Evolutionary conservation across 2,113 vertebrate species (phyloP).

Genomic region (Vidua macroura): DNA sequence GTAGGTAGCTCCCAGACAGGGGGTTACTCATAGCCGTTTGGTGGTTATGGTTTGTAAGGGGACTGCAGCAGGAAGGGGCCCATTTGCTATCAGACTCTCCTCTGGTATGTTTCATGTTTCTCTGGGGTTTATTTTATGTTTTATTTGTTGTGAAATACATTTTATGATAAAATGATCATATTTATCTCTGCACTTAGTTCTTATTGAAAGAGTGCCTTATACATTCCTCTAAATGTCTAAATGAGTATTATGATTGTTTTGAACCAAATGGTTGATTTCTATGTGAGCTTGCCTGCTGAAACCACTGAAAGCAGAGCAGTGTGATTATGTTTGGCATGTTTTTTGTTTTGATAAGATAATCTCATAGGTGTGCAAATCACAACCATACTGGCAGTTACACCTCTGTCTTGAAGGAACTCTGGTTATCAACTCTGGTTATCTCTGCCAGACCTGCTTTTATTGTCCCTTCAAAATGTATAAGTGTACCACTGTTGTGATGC

Average conservation of each 20-base stretch:
- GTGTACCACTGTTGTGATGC: background rate
- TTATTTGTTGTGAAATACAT: background rate
- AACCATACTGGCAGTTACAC: background rate
- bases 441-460: background rate
- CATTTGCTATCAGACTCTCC: background rate
- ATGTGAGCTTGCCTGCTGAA: background rate
- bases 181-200: background rate
- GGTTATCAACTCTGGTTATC: background rate
- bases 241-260: background rate
- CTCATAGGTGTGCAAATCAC: background rate
- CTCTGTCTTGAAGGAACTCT: background rate
- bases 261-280: background rate
- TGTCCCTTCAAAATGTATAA: background rate
- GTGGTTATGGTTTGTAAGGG: background rate
- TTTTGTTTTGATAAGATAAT: background rate
- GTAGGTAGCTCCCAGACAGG: background rate
- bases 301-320: background rate
- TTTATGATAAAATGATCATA: background rate
- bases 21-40: background rate
- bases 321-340: background rate
- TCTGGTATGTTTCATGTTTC: background rate
- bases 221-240: background rate
- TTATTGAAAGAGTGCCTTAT: background rate
- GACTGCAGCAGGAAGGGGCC: background rate
- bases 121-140: background rate